phyloP scores from a whole-genome alignment of 2,113 vertebrate genomes.

The Cepphus grylle region DNA sequence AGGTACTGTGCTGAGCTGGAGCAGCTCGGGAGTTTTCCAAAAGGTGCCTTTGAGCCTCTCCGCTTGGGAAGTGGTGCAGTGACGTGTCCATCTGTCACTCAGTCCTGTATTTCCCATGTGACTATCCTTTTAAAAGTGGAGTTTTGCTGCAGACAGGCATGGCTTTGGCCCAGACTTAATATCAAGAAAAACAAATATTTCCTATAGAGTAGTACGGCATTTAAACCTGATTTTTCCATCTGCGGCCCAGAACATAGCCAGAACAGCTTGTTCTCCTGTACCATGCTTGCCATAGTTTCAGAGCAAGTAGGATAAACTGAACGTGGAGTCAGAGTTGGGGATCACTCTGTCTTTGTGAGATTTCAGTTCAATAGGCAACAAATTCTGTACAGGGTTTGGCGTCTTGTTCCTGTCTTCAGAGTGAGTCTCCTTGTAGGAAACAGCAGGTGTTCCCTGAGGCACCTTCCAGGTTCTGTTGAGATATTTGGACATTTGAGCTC shows the following conservation, averaged over 20 bases:
- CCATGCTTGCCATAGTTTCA: not conserved
- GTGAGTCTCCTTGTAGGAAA: not conserved
- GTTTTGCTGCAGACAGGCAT: not conserved
- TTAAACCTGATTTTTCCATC: not conserved
- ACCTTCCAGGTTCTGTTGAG: not conserved
- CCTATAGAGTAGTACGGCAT: not conserved
- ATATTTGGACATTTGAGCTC: not conserved
- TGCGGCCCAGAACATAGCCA: not conserved
- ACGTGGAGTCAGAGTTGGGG: not conserved
- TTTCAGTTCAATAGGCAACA: not conserved
- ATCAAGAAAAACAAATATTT: not conserved
- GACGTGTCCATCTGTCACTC: not conserved
- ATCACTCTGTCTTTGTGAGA: not conserved
- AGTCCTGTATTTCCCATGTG: not conserved
- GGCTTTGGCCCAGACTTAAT: not conserved
- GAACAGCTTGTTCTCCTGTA: not conserved
- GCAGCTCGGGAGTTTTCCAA: not conserved
- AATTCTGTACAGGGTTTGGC: not conserved
- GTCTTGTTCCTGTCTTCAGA: not conserved
- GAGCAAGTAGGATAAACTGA: not conserved
- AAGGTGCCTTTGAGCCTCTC: not conserved
- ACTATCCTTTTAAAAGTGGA: not conserved
- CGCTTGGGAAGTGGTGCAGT: not conserved
- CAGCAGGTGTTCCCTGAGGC: not conserved
- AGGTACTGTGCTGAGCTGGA: not conserved